phyloP scores from a whole-genome alignment of 2,113 vertebrate genomes.

The Clarias gariepinus region DNA sequence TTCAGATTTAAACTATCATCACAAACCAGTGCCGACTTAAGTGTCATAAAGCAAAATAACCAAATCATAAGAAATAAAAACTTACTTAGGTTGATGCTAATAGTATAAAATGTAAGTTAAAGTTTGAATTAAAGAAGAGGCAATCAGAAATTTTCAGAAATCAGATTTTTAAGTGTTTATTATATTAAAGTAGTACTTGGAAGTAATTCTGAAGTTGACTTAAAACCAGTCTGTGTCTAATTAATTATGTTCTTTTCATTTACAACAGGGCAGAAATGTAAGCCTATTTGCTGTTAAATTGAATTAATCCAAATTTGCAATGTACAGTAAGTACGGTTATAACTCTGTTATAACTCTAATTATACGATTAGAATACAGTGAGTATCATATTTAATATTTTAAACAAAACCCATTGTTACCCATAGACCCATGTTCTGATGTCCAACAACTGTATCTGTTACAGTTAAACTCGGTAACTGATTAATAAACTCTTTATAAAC shows the following conservation, averaged over 20 bases:
- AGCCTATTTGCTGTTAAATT: neutral
- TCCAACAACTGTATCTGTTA: neutral
- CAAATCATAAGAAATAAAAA: too few species aligned
- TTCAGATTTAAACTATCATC: neutral
- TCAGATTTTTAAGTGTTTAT: neutral
- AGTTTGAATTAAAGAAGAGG: neutral
- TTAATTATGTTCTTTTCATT: neutral
- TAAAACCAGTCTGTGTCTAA: neutral
- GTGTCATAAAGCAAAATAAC: too few species aligned
- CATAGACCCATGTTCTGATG: neutral
- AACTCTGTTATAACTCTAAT: neutral
- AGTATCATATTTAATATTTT: too few species aligned
- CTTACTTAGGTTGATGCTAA: neutral
- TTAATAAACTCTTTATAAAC: neutral
- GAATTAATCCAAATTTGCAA: neutral
- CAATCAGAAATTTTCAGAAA: too few species aligned
- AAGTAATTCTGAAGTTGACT: neutral
- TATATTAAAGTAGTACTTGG: neutral
- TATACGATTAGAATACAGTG: neutral
- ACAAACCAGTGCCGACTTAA: neutral
- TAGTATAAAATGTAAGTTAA: neutral
- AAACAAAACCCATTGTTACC: neutral
- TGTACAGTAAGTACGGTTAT: neutral
- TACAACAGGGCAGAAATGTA: neutral
- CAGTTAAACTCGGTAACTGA: neutral